phyloP scores from a whole-genome alignment of 2,797 vertebrate species.

The Erethizon dorsatum region DNA sequence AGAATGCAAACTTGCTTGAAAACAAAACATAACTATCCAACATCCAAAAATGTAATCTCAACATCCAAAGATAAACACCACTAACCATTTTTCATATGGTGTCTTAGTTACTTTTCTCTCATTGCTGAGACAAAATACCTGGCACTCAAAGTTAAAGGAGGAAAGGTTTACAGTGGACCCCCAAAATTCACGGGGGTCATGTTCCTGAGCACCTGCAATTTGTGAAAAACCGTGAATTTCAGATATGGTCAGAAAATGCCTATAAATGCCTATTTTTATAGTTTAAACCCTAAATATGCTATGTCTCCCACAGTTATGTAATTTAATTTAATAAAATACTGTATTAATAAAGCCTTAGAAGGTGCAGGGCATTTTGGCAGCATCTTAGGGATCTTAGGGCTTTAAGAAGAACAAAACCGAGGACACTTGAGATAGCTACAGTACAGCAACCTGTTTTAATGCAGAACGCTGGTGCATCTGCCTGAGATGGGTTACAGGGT shows the following conservation, averaged over 20 bases:
- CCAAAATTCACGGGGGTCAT: background rate
- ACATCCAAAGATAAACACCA: background rate
- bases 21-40: background rate
- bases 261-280: background rate
- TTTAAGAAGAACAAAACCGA: background rate
- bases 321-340: background rate
- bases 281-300: background rate
- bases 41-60: background rate
- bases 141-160: background rate
- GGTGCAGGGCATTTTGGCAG: background rate
- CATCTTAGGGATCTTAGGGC: background rate
- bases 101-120: background rate
- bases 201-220: background rate
- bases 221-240: background rate
- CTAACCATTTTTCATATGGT: background rate
- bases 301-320: background rate
- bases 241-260: background rate
- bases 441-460: background rate
- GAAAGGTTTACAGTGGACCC: background rate
- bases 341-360: background rate
- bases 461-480: background rate
- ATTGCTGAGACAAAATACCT: background rate
- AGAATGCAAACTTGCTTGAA: background rate
- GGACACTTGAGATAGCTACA: background rate
- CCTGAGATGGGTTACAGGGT: background rate